Evolutionary conservation across 1,140 invertebrate genomes (phyloP), one percentile per base, ranked within the genome.

Genomic region (Drosophila azteca): DNA sequence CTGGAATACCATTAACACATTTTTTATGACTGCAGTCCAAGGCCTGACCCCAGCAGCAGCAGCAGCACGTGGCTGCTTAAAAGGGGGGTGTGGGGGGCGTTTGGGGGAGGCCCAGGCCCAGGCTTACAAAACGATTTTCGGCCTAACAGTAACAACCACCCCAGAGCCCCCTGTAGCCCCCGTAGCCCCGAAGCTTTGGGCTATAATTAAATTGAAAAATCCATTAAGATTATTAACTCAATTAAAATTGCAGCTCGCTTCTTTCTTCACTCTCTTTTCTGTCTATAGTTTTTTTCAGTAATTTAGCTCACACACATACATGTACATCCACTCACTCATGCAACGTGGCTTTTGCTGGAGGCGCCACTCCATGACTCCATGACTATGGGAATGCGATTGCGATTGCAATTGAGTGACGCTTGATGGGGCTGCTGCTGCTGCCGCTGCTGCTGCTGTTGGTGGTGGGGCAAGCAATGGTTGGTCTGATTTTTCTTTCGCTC

Each of bases 171-270:
- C n/a, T n/a, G n/a, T n/a, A 62, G 15, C 46, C 29, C 58, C 26
- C 29, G 54, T 45, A 58, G 55, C 46, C 65, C 43, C 45, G 20
- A 15, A 62, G 69, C 48, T 5, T 73, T 67, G 58, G 55, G 58
- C 67, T 57, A 54, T 81, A 81, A 81, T 81, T 81, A 81, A 68
- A 78, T 73, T 63, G 43, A 72, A 81, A 81, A 81, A 81, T 68
- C 78, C 78, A 81, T 81, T 81, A 81, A 81, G 78, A 81, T 81
- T 81, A 81, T 81, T 81, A 81, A 81, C 78, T 81, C 73, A 81
- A 81, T 81, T 81, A 81, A 81, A 77, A 77, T 72, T 61, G 70
- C 61, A 76, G 52, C 51, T 55, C 35, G 67, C 78, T 77, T 80
- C 78, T 72, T 81, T 67, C 67, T 62, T 60, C 48, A 6, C 35